phyloP scores from a whole-genome alignment of 2,888 invertebrate genomes.

The Physocephala rufipes region DNA sequence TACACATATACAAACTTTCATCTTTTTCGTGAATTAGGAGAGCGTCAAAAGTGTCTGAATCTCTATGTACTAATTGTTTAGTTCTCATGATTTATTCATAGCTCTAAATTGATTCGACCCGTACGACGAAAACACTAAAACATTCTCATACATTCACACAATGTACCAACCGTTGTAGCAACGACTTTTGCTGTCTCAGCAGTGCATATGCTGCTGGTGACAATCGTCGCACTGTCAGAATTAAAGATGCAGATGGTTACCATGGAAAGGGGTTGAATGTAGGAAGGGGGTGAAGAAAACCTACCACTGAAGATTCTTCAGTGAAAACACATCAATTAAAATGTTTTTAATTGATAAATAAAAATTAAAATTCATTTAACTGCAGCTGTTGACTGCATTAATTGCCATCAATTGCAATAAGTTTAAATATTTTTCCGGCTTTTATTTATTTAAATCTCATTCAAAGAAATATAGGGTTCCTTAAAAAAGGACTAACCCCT shows the following conservation, averaged over 20 bases:
- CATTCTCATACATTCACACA: constrained; percentile 2
- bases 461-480: not conserved
- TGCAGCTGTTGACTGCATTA: constrained; percentile 25
- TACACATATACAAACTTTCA: not conserved
- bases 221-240: not conserved
- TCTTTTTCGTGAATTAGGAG: not conserved
- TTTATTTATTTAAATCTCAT: not conserved
- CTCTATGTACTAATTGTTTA: constrained; percentile 22
- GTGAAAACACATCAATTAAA: constrained; percentile 26
- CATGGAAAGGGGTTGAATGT: not conserved
- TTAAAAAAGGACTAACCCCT: no score
- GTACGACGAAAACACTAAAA: not conserved
- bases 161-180: not conserved
- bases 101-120: constrained; percentile 7
- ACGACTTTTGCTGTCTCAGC: not conserved
- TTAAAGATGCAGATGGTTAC: not conserved
- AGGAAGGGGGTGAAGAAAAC: not conserved
- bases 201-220: not conserved
- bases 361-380: no score
- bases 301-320: not conserved
- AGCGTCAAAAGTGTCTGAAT: not conserved
- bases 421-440: not conserved
- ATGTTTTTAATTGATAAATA: constrained; percentile 36
- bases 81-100: constrained; percentile 29
- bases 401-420: constrained; percentile 6